These are phyloP conservation scores for Chelonus insularis DNA, from an alignment of 1,140 invertebrate genomes.

Conservation along the genomic window DNA sequence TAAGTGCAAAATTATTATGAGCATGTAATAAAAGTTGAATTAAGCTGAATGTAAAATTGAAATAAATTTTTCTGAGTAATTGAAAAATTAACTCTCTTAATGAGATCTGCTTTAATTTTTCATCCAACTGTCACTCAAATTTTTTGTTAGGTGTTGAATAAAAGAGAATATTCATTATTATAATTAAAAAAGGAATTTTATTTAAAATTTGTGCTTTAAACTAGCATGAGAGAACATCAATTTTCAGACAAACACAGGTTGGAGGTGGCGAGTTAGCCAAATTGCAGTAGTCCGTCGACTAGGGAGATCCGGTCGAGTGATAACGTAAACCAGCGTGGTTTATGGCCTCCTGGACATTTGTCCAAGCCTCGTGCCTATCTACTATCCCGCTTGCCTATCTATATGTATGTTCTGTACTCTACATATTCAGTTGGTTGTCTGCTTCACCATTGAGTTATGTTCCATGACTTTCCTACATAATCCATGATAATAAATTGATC, in stretches of 20 bases:
- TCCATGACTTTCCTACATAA: constrained; percentile 14
- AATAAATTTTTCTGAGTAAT: no score
- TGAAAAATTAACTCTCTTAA: no score
- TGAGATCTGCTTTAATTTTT: no score
- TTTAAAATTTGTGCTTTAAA: background rate
- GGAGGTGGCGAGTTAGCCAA: constrained; percentile 34
- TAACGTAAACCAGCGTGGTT: constrained; percentile 47
- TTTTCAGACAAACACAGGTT: constrained; percentile 17
- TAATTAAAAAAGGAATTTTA: no score
- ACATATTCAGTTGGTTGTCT: background rate
- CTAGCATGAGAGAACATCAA: constrained; percentile 8
- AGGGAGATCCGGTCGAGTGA: constrained; percentile 40
- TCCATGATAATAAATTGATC: constrained; percentile 34
- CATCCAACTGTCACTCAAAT: no score
- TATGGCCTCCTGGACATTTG: constrained; percentile 42
- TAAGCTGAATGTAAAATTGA: no score
- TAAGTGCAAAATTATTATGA: no score
- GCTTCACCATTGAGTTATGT: constrained; percentile 3
- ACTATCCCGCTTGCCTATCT: constrained; percentile 1
- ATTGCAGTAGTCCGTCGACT: constrained; percentile 40
- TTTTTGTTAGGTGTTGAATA: no score
- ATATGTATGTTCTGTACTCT: background rate
- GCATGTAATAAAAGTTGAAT: no score
- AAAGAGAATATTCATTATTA: no score
- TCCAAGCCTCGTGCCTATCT: constrained; percentile 8